Evolutionary conservation across 2,113 vertebrate genomes (phyloP).

Genomic region (Cathartes aura): DNA sequence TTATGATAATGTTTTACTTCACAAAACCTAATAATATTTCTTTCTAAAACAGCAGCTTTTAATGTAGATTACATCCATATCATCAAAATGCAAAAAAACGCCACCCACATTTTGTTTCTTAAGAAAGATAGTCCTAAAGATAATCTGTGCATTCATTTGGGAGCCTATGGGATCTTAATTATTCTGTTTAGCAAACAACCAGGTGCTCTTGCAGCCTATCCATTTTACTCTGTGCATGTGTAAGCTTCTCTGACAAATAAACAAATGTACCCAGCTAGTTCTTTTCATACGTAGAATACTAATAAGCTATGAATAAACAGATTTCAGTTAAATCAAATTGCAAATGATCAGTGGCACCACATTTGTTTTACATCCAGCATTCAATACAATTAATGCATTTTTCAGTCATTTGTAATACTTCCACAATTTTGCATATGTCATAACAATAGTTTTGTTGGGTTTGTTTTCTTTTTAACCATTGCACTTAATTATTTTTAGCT

Average conservation of each 20-base stretch:
- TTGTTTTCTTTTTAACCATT: neutral
- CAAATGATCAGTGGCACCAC: neutral
- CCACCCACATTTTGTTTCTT: neutral
- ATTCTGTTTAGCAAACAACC: neutral
- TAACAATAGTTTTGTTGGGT: neutral
- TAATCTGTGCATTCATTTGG: neutral
- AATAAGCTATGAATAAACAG: conserved; percentile 2
- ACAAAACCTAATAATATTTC: neutral
- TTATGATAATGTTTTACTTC: neutral
- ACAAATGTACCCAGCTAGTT: neutral
- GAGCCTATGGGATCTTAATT: neutral
- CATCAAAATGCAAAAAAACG: neutral
- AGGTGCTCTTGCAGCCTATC: neutral
- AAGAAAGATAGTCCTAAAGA: neutral
- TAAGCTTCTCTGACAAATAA: neutral
- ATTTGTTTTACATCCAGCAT: neutral
- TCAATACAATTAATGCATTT: neutral
- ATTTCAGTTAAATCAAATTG: neutral
- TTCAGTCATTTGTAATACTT: neutral
- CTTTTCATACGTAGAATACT: neutral
- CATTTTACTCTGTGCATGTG: neutral
- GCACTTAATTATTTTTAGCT: neutral
- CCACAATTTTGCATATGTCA: neutral
- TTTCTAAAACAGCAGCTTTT: neutral
- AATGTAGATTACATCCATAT: neutral